Base-by-base conservation (phyloP, 2,113 vertebrate species). In the Vulpes vulpes region DNA sequence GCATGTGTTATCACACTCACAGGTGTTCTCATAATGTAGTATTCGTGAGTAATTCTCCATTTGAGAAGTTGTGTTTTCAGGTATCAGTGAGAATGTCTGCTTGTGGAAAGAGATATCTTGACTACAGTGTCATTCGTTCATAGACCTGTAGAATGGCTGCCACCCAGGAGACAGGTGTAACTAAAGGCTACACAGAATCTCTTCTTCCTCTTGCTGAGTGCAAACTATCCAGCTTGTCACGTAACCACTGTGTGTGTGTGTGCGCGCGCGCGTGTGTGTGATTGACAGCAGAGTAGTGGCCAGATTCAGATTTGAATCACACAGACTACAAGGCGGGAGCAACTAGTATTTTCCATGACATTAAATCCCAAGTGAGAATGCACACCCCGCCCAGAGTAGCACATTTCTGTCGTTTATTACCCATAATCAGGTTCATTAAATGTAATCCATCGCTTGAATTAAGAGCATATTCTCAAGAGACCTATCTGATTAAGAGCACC, bases 371-470 rank as follows among this genome's bases (percentile, higher is more conserved):
- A 22, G 5, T 22, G 25, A 20, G 22, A 53, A 51, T 3, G n/a
- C 57, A 35, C 16, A n/a, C 64, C 8, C 1, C 57, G 43, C 12
- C 55, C 19, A 9, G 32, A 11, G 74, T 51, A 53, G 64, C 35
- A 11, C 69, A 7, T 86, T 89, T 51, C 55, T 2, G 1, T 43
- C 1, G 0, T 74, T 94, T 87, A 76, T 80, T 65, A 49, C 57
- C 67, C 30, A 11, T 65, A 59, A 94, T 88, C 32, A 30, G 74
- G 30, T 14, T 93, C 71, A 65, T 94, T 53, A 94, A 81, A 51
- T 2, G 1, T 8, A 85, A 32, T n/a, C 71, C 35, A 11, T 4
- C 64, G 80, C 64, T 65, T 84, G 84, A 81, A 88, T 78, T 81
- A 76, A 38, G 43, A n/a, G 49, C 3, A 2, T 27, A 5, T 4